These are phyloP conservation scores for Porites rus DNA, from an alignment of 92 coral and sea anemone genomes.

Conservation along the genomic window DNA sequence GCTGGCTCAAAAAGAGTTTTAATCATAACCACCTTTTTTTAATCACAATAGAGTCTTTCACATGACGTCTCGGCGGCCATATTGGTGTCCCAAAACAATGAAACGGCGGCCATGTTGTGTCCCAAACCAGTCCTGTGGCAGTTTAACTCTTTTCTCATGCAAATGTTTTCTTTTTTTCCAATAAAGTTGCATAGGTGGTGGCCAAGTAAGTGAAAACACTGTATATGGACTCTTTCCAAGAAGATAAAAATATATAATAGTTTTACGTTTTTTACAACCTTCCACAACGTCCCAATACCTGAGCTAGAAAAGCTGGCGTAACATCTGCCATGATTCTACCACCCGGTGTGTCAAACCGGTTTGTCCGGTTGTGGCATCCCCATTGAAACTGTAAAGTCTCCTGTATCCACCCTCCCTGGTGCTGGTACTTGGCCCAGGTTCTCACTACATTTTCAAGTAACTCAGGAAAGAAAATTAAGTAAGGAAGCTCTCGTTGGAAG, in stretches of 20 bases:
- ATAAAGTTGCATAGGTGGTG: no score
- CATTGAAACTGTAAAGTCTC: slow-evolving; percentile 76
- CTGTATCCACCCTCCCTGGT: slow-evolving; percentile 60
- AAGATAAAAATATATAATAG: background rate
- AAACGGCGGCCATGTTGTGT: no score
- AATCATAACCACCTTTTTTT: no score
- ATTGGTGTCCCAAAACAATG: no score
- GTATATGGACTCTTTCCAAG: background rate
- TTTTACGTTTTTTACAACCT: background rate
- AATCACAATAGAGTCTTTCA: no score
- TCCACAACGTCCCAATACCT: slow-evolving; percentile 45
- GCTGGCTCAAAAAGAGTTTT: no score
- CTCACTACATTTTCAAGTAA: slow-evolving; percentile 83
- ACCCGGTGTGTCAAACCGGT: slow-evolving; percentile 70
- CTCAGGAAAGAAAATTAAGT: slow-evolving; percentile 81
- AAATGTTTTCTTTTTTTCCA: no score
- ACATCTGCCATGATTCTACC: slow-evolving; percentile 94
- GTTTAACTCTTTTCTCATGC: no score
- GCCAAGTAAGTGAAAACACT: no score
- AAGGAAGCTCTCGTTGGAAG: slow-evolving; percentile 89
- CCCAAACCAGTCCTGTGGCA: no score
- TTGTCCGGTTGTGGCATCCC: slow-evolving; percentile 79
- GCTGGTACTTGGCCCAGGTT: slow-evolving; percentile 83
- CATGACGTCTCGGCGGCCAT: no score
- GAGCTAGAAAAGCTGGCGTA: slow-evolving; percentile 84